These are phyloP conservation scores for Denticeps clupeoides DNA, from an alignment of 2,797 vertebrate species.

Conservation along the genomic window DNA sequence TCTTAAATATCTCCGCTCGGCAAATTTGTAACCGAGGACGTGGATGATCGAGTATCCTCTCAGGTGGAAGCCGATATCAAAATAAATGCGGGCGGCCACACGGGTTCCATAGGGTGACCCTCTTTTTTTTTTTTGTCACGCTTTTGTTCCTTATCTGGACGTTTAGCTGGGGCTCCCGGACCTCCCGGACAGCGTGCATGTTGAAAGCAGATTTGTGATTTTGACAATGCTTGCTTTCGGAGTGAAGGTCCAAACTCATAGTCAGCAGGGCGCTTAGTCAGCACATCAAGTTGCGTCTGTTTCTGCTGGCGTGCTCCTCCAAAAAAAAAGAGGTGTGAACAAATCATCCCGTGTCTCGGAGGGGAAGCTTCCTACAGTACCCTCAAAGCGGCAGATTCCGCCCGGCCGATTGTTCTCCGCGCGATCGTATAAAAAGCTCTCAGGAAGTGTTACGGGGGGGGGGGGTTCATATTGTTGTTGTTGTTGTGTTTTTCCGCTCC, in stretches of 20 bases:
- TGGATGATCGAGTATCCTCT: constrained; percentile 25
- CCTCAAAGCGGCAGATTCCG: constrained; percentile 58
- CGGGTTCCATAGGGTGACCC: constrained; percentile 6
- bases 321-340: constrained; percentile 61
- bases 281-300: constrained; percentile 59
- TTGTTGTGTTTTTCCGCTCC: constrained; percentile 68
- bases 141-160: background rate
- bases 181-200: background rate
- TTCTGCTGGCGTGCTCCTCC: constrained; percentile 44
- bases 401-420: constrained; percentile 61
- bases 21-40: constrained; percentile 26
- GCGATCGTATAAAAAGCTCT: constrained; percentile 70
- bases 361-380: constrained; percentile 59
- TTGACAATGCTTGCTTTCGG: background rate
- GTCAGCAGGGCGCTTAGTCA: too few species aligned
- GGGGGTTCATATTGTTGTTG: constrained; percentile 55
- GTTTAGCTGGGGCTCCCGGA: constrained; percentile 1
- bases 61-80: constrained; percentile 16
- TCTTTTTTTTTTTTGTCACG: background rate
- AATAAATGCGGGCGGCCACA: constrained; percentile 16
- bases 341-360: constrained; percentile 59
- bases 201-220: background rate
- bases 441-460: constrained; percentile 56
- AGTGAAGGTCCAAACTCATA: too few species aligned
- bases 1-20: constrained; percentile 24